A percentile compares a stretch with the other conserved stretches of the same genome.
Conservation (phyloP, 2,888 invertebrate species). For the Pseudolycoriella hygida region DNA sequence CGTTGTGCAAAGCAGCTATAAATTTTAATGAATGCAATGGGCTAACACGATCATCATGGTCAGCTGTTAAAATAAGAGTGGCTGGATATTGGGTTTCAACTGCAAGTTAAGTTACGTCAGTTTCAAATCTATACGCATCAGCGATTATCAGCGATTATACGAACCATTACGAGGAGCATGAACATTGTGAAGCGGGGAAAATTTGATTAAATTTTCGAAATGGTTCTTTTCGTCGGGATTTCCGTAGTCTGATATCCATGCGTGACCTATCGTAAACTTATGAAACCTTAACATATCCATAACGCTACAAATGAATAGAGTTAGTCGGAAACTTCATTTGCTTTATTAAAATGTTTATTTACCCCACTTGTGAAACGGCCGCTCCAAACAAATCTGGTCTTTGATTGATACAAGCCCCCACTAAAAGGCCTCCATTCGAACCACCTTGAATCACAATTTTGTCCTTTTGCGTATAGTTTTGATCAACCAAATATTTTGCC, state of each 20-base stretch:
- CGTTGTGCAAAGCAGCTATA: conserved; percentile 76
- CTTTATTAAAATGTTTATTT: conserved; percentile 19
- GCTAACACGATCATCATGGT: conserved; percentile 97
- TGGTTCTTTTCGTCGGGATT: conserved; percentile 72
- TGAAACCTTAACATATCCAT: conserved; percentile 96
- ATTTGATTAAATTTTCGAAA: conserved; percentile 67
- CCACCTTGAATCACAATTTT: conserved; percentile 83
- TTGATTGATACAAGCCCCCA: conserved; percentile 89
- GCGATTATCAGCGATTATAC: too few relatives aligned
- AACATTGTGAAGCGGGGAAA: conserved; percentile 91
- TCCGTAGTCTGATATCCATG: conserved; percentile 94
- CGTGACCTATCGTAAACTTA: conserved; percentile 94
- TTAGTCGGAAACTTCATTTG: background rate
- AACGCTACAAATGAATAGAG: conserved; percentile 42
- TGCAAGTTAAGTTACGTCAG: conserved; percentile 8
- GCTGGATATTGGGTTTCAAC: conserved; percentile 65
- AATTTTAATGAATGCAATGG: conserved; percentile 94
- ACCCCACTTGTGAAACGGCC: conserved; percentile 90
- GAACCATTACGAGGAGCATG: conserved; percentile 36
- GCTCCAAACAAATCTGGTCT: conserved; percentile 87
- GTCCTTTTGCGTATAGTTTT: conserved; percentile 57
- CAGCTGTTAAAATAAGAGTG: conserved; percentile 81
- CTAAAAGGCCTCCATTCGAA: conserved; percentile 93
- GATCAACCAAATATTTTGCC: conserved; percentile 67
- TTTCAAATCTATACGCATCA: too few relatives aligned